Evolutionary conservation across 2,113 vertebrate genomes (phyloP).

Genomic region (Notarius quadriscutis): DNA sequence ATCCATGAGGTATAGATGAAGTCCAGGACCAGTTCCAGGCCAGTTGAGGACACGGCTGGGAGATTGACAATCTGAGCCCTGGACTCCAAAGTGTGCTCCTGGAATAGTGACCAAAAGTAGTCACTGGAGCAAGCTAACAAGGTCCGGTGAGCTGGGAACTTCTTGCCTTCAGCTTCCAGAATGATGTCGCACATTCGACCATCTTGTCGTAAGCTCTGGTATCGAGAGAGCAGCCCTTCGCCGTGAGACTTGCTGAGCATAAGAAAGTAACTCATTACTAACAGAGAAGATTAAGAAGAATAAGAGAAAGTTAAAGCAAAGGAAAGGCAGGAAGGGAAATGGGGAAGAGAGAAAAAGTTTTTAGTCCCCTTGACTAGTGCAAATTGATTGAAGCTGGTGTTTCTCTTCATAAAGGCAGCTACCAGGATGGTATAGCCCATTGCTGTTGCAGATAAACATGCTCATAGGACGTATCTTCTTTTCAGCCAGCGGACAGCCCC

Average conservation of each 20-base stretch:
- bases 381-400: slow-evolving; percentile 5
- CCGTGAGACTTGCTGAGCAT: slow-evolving; percentile 87
- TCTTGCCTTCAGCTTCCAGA: slow-evolving; percentile 80
- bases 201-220: slow-evolving; percentile 83
- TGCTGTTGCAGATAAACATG: slow-evolving; percentile 41
- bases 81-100: slow-evolving; percentile 83
- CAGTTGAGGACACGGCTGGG: slow-evolving; percentile 77
- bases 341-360: not conserved
- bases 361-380: not conserved
- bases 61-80: slow-evolving; percentile 76
- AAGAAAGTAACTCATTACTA: slow-evolving; percentile 86
- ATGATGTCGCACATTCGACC: slow-evolving; percentile 88
- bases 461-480: slow-evolving; percentile 54
- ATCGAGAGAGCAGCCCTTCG: slow-evolving; percentile 77
- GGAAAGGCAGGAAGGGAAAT: not conserved
- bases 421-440: slow-evolving; percentile 27
- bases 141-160: slow-evolving; percentile 88
- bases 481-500: slow-evolving; percentile 38
- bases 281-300: not conserved
- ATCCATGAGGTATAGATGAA: slow-evolving; percentile 95
- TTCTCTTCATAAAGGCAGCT: slow-evolving; percentile 14
- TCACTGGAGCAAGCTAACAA: slow-evolving; percentile 90
- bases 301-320: not conserved
- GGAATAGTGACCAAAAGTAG: slow-evolving; percentile 94
- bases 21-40: slow-evolving; percentile 84